Conservation (phyloP, 1,140 invertebrate species). For the Hypothenemus hampei region DNA sequence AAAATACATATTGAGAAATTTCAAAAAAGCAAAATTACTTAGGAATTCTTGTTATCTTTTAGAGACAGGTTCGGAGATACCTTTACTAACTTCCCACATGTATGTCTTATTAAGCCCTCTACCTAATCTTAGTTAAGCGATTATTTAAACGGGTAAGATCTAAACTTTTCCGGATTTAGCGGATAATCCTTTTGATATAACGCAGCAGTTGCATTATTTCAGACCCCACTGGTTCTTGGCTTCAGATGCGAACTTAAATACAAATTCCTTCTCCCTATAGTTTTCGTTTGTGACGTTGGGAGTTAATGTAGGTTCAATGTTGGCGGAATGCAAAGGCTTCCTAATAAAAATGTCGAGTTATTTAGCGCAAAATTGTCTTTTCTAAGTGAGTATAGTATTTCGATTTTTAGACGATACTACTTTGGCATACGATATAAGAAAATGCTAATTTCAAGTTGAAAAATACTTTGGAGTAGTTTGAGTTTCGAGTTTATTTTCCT, state of each 20-base stretch:
- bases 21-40: constrained; percentile 12
- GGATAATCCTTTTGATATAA: constrained; percentile 22
- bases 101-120: constrained; percentile 20
- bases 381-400: no score
- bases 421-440: no score
- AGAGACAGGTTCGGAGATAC: not conserved
- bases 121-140: constrained; percentile 10
- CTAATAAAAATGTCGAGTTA: no score
- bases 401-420: no score
- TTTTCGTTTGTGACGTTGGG: constrained; percentile 1
- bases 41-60: constrained; percentile 10
- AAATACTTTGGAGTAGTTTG: not conserved
- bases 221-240: constrained; percentile 14
- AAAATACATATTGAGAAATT: not conserved
- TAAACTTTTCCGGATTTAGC: constrained; percentile 22
- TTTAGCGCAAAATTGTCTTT: no score
- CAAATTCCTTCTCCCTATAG: constrained; percentile 10
- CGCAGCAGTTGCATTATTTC: constrained; percentile 21
- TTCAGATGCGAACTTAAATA: constrained; percentile 17
- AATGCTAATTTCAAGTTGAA: no score
- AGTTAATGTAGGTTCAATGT: constrained; percentile 10
- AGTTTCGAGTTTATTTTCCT: not conserved
- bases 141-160: constrained; percentile 19
- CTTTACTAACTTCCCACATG: constrained; percentile 12
- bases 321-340: no score